These are phyloP conservation scores for Ormia ochracea DNA, from an alignment of 2,888 invertebrate species.

Conservation along the genomic window DNA sequence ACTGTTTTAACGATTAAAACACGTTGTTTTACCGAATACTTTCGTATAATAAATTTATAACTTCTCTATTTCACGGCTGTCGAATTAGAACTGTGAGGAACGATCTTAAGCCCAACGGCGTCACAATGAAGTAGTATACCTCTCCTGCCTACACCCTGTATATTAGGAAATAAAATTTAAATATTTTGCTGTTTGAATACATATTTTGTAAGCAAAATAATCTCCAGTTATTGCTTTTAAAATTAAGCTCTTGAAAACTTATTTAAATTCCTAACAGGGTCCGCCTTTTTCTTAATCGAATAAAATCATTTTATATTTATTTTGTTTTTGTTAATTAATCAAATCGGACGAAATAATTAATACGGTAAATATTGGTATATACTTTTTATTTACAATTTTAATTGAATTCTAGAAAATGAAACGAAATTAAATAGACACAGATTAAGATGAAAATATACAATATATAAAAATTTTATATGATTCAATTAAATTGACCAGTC, in stretches of 20 bases:
- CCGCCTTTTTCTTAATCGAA: constrained; percentile 42
- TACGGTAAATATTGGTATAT: constrained; percentile 51
- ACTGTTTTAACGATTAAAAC: too few relatives aligned
- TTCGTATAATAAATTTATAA: too few relatives aligned
- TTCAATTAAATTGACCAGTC: constrained; percentile 47
- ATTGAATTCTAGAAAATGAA: constrained; percentile 28
- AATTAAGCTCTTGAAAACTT: background rate
- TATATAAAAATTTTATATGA: constrained; percentile 46
- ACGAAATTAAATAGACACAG: constrained; percentile 37
- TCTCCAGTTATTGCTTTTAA: constrained; percentile 22
- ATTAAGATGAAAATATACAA: constrained; percentile 12
- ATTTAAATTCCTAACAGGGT: background rate
- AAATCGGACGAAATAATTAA: constrained; percentile 8
- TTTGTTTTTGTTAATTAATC: constrained; percentile 23
- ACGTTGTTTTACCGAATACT: too few relatives aligned
- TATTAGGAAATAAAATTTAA: too few relatives aligned
- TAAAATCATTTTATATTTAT: constrained; percentile 19
- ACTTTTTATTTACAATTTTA: constrained; percentile 53
- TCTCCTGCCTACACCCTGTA: too few relatives aligned
- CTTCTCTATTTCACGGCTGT: too few relatives aligned
- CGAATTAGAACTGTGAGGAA: too few relatives aligned
- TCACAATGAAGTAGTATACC: too few relatives aligned
- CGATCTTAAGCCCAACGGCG: too few relatives aligned
- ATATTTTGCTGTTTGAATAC: too few relatives aligned
- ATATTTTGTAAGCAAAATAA: background rate